Evolutionary conservation across 2,888 invertebrate genomes (phyloP), one percentile per base, ranked within the genome.

Genomic region (Callyntrura sp.): DNA sequence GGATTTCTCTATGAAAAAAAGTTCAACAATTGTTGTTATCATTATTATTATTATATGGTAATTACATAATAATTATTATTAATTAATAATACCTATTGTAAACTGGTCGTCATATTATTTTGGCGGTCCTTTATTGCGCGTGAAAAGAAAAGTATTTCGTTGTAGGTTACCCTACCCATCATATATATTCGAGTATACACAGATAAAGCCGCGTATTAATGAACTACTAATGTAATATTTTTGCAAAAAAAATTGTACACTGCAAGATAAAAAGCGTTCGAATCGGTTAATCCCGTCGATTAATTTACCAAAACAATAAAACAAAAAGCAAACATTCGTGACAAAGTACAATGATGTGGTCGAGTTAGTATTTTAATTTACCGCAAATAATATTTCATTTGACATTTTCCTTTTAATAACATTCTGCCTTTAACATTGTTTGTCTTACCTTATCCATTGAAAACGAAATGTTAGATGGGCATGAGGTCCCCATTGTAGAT

Each of bases 141-240:
- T 88, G 89, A 89, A 48, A 89, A 82, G 73, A 65, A 88, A 65
- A 88, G 88, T 88, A 88, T 88, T 88, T 88, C 88, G 84, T 88
- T 88, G 88, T 88, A 88, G 88, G 89, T 84, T 89, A 89, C 84
- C 78, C 78, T 84, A 65, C 89, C 89, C 76, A 55, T 48, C 68
- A 84, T 79, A 89, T n/a, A 76, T 89, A 89, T 88, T 88, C 88
- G 88, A 89, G 82, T 82, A 84, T 89, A 89, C 88, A 88, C 89
- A 78, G 84, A 84, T 48, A 82, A 84, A 78, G 79, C 57, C 89
- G 89, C 89, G 89, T 89, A 83, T 89, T 89, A 89, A 83, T 89
- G 89, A 89, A 89, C 89, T 89, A 89, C 89, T 89, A 89, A 89
- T 89, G 89, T 89, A 89, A 89, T 89, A 89, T 89, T 89, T 89